Evolutionary conservation across 2,888 invertebrate species (phyloP).

Genomic region (Lithophane socia): DNA sequence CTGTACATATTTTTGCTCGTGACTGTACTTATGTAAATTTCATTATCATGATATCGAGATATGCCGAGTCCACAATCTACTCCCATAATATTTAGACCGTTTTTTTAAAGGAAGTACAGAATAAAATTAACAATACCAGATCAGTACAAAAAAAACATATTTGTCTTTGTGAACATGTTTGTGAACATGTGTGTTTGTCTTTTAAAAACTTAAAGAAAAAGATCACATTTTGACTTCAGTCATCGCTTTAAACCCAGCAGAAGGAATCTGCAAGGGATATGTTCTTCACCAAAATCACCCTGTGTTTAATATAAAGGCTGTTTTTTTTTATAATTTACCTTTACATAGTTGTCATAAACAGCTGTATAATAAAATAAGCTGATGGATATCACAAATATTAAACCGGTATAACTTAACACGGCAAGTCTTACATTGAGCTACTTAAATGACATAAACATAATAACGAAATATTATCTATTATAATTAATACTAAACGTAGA

Average conservation of each 20-base stretch:
- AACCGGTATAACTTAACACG: conserved; percentile 9
- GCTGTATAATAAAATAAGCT: conserved; percentile 9
- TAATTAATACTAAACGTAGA: neutral
- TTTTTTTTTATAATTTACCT: neutral
- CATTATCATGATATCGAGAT: neutral
- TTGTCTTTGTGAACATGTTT: too few relatives aligned
- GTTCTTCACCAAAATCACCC: neutral
- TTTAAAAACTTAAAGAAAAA: neutral
- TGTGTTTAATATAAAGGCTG: neutral
- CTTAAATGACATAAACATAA: conserved; percentile 6
- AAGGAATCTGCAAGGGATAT: neutral
- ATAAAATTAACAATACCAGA: neutral
- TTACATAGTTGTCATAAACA: neutral
- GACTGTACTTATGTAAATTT: neutral
- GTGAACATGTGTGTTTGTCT: neutral
- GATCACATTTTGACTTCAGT: neutral
- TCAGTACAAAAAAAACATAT: neutral
- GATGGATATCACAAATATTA: conserved; percentile 49
- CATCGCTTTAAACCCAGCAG: neutral
- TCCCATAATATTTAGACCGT: neutral
- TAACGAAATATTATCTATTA: conserved; percentile 17
- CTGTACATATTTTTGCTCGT: too few relatives aligned
- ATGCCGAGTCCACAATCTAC: neutral
- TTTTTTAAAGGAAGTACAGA: neutral
- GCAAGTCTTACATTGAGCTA: conserved; percentile 49